phyloP scores from a whole-genome alignment of 2,113 vertebrate species.

The Syngnathus scovelli region DNA sequence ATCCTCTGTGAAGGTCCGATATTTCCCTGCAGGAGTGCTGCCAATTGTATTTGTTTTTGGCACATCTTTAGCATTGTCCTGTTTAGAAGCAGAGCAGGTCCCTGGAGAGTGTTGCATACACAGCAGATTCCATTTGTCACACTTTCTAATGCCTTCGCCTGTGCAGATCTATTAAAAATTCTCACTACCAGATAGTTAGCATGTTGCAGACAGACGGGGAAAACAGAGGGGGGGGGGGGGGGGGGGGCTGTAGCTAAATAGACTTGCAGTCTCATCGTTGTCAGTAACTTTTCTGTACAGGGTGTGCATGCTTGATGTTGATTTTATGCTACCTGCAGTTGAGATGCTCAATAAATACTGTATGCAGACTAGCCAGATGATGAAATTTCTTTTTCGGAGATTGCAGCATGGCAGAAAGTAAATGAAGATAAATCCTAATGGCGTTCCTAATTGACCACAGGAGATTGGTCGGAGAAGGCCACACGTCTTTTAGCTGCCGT shows the following conservation, averaged over 20 bases:
- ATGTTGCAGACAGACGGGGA: slow-evolving; percentile 12
- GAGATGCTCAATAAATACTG: slow-evolving; percentile 47
- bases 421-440: slow-evolving; percentile 64
- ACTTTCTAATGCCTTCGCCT: slow-evolving; percentile 37
- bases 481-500: slow-evolving; percentile 25
- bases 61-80: slow-evolving; percentile 3
- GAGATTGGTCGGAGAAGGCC: slow-evolving; percentile 33
- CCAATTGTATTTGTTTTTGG: slow-evolving; percentile 14
- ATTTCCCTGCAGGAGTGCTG: slow-evolving; percentile 26
- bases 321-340: slow-evolving; percentile 47
- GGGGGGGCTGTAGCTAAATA: slow-evolving; percentile 24
- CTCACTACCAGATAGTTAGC: slow-evolving; percentile 15
- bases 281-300: slow-evolving; percentile 38
- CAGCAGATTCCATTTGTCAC: slow-evolving; percentile 44
- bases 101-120: slow-evolving; percentile 16
- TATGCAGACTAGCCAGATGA: slow-evolving; percentile 48
- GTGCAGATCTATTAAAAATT: slow-evolving; percentile 28
- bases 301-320: slow-evolving; percentile 43
- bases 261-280: slow-evolving; percentile 24
- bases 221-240: slow-evolving; percentile 2
- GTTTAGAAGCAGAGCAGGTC: slow-evolving; percentile 19
- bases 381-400: slow-evolving; percentile 38
- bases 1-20: slow-evolving; percentile 24
- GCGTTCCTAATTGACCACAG: slow-evolving; percentile 50
- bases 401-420: slow-evolving; percentile 47